Base-by-base conservation (phyloP, 2,888 invertebrate genomes). In the Ornithoptera priamus region DNA sequence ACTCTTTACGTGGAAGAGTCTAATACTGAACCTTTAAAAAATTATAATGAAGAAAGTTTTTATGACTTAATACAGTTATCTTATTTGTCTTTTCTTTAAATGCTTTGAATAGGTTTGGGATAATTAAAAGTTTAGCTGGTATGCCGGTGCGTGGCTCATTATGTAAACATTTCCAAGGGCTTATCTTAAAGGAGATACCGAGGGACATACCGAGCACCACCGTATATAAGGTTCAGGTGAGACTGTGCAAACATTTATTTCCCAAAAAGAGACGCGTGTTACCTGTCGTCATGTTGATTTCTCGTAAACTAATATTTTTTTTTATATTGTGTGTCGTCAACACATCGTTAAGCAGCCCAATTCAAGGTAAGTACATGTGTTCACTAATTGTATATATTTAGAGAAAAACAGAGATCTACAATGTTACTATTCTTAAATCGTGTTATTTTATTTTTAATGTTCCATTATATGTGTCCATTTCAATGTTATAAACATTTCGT, bases 161-260 rank as follows among this genome's bases (percentile, higher is more conserved):
- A 92, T 75, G 85, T 85, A 90, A 92, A 92, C 90, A 92, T 92
- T 92, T 87, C 89, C 87, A 80, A 80, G 72, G 74, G 75, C 82
- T 91, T 92, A 92, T 92, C 92, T 89, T 76, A 17, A 62, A 68
- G 64, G 74, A 87, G 91, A 92, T 92, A 30, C 30, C 30, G 30
- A 91, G 84, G 83, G 79, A 77, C 81, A 78, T 82, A 84, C 81
- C 77, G 80, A 72, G 73, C 68, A 70, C 67, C 74, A 78, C 77
- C 79, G 79, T 86, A 88, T 92, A 90, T 85, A 90, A 89, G 80
- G 80, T 80, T 73, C 77, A 80, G 77, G 73, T 74, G 79, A 82
- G 82, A 80, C 82, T 83, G 74, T 80, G 77, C 76, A 84, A 89
- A 88, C 85, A 85, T 85, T 87, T 85, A 87, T 81, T 85, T 79